Base-by-base conservation (phyloP, 2,888 invertebrate genomes). In the Dryobota labecula region DNA sequence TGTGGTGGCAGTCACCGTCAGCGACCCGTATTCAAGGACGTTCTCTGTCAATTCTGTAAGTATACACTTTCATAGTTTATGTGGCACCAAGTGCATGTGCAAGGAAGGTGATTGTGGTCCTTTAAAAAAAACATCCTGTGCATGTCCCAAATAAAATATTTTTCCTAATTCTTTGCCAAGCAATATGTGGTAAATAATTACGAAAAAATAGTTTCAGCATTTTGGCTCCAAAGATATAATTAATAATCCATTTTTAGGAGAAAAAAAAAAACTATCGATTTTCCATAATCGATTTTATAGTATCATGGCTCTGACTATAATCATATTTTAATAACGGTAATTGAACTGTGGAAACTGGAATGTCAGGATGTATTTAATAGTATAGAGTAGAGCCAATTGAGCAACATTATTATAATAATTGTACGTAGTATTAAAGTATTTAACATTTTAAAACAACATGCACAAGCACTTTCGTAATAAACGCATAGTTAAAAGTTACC, bases 61-160 rank as follows among this genome's bases (percentile, higher is more conserved):
- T 27, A 18, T 9, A 53, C 2, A 53, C 8, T 27, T 51, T 27
- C 18, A 2, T 9, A 51, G 5, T 51, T 27, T 9, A 8, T 27
- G 95, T 27, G 97, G 97, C 33, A 97, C 97, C 0, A 97, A 97
- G 90, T 95, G 93, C 66, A 97, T 97, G 97, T 97, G 97, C 87
- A 94, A 95, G 73, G 97, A 97, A 88, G 97, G 97, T 9, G 97
- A 97, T 15, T 97, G 97, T 85, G 97, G n/a, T n/a, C n/a, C n/a
- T n/a, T n/a, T n/a, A n/a, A n/a, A n/a, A n/a, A n/a, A n/a, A n/a
- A n/a, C n/a, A n/a, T n/a, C n/a, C n/a, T n/a, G n/a, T n/a, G n/a
- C n/a, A n/a, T n/a, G n/a, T n/a, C n/a, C n/a, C n/a, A n/a, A n/a
- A n/a, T n/a, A n/a, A n/a, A n/a, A n/a, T n/a, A n/a, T n/a, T n/a